Percentiles rank a stretch among this genome's conserved stretches.
phyloP scores from a whole-genome alignment of 2,888 invertebrate genomes.

The Unio pictorum region DNA sequence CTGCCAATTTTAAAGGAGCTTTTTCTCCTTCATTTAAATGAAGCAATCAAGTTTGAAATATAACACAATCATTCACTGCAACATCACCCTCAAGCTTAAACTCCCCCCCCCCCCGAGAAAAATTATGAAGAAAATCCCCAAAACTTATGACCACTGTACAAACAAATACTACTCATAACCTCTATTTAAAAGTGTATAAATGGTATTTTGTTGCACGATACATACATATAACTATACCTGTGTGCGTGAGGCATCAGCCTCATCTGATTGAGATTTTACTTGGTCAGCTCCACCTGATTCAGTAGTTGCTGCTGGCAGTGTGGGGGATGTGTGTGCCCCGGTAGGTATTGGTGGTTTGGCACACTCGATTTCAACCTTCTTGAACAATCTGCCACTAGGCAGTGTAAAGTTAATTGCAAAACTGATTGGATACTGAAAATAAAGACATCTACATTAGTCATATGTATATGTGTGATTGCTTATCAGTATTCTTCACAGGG shows the following conservation, averaged over 20 bases:
- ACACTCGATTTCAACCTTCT: constrained; percentile 41
- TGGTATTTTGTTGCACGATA: too few species aligned
- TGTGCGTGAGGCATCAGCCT: constrained; percentile 62
- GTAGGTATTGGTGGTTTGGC: constrained; percentile 25
- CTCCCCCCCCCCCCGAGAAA: too few species aligned
- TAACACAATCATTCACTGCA: too few species aligned
- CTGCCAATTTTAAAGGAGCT: too few species aligned
- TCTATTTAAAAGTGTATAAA: too few species aligned
- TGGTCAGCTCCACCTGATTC: constrained; percentile 26
- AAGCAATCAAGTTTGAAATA: too few species aligned
- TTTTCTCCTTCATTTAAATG: too few species aligned
- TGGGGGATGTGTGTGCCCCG: neutral
- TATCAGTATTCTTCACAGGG: too few species aligned
- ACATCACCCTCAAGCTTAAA: too few species aligned
- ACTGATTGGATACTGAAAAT: constrained; percentile 63
- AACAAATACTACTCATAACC: too few species aligned
- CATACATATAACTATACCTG: constrained; percentile 39
- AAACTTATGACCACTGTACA: too few species aligned
- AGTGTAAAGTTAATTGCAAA: constrained; percentile 67
- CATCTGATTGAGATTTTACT: constrained; percentile 57
- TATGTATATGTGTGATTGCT: neutral
- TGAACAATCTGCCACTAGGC: constrained; percentile 55
- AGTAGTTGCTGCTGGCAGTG: constrained; percentile 9
- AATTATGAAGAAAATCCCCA: too few species aligned
- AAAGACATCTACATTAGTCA: neutral